Evolutionary conservation across 2,113 vertebrate species (phyloP), one percentile per base, ranked within the genome.

Genomic region (Bettongia penicillata): DNA sequence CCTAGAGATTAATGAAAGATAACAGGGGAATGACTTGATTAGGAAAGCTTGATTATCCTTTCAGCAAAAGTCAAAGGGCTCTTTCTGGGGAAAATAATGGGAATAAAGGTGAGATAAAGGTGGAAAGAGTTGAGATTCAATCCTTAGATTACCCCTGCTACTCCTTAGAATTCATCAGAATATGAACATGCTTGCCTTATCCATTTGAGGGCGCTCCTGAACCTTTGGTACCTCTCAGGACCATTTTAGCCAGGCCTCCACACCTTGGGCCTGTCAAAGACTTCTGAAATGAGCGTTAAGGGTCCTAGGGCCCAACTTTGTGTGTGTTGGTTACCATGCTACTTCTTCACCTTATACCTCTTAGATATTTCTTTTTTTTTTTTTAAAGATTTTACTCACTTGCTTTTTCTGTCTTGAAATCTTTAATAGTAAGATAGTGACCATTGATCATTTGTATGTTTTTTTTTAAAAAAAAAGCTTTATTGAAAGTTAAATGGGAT

Each of bases 391-490:
- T 48, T 48, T 37, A 2, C 53, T 25, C 24, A 12, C 22, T 91
- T 53, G 53, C 49, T 94, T 93, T 90, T 12, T 25, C 91, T 84
- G 23, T 23, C 49, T 51, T 7, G 37, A 43, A 22, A 84, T 77
- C 37, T 6, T n/a, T 77, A 77, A 77, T 84, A 94, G 47, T 77
- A 52, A 91, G 48, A 92, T 47, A 92, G 52, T 93, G 61, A 57
- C 50, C 19, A 91, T 10, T 90, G 26, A 57, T 91, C 89, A 68
- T 90, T 91, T 93, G 28, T 31, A 28, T 57, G 51, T 43, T 93
- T 96, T 94, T 94, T 91, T 94, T 94, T 91, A 92, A 77, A 37
- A 77, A n/a, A 43, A 8, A 97, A 94, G 93, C 47, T 93, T 89
- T 95, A 26, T 92, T 90, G 94, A n/a, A 4, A n/a, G 91, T 52